Evolutionary conservation across 2,113 vertebrate genomes (phyloP).

Genomic region (Gnathonemus echidnorhynchus): DNA sequence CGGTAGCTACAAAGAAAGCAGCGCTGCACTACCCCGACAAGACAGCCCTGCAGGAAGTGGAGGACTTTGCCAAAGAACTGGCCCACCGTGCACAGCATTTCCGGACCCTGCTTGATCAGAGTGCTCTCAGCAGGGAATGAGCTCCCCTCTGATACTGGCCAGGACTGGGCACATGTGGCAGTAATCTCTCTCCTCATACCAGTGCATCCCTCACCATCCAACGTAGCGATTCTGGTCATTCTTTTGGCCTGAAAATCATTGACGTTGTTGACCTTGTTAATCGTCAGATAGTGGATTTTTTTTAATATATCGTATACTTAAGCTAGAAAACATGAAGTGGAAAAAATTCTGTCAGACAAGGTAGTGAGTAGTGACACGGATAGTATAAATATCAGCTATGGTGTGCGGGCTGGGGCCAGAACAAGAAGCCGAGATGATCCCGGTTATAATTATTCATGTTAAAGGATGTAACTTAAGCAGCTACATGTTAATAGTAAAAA

Average conservation of each 20-base stretch:
- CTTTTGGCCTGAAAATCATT: neutral
- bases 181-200: neutral
- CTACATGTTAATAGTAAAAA: neutral
- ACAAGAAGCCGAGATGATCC: neutral
- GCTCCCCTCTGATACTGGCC: neutral
- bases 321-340: neutral
- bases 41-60: slow-evolving; percentile 55
- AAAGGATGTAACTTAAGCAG: neutral
- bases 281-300: neutral
- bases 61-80: slow-evolving; percentile 60
- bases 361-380: neutral
- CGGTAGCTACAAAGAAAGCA: slow-evolving; percentile 80
- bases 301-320: neutral
- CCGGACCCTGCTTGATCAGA: slow-evolving; percentile 56
- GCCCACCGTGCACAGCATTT: slow-evolving; percentile 66
- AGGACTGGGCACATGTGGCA: neutral
- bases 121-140: slow-evolving; percentile 19
- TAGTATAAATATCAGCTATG: neutral
- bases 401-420: neutral
- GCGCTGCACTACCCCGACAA: slow-evolving; percentile 65
- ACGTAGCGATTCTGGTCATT: neutral
- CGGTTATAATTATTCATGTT: neutral
- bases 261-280: neutral
- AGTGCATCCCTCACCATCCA: neutral
- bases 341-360: neutral